A percentile compares a stretch with the other conserved stretches of the same genome.
Conservation (phyloP, 2,113 vertebrate species). For the Redunca redunca region DNA sequence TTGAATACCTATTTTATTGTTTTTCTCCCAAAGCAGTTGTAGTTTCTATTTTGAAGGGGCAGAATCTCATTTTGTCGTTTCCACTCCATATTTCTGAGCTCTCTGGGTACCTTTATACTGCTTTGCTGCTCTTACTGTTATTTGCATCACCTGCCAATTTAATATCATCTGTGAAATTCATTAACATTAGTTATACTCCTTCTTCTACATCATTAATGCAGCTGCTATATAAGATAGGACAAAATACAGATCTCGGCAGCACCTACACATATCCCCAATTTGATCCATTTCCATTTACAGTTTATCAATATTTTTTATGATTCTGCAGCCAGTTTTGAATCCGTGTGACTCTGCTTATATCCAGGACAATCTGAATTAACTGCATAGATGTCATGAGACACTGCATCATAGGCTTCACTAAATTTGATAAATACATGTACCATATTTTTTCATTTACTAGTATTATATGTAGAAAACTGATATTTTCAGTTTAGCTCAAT, state of each 20-base stretch:
- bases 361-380: constrained; percentile 50
- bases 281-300: constrained; percentile 45
- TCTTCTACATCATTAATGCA: constrained; percentile 52
- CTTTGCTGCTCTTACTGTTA: neutral
- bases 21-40: constrained; percentile 12
- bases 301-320: constrained; percentile 62
- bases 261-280: constrained; percentile 16
- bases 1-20: constrained; percentile 47
- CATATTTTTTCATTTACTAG: neutral
- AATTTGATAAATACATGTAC: constrained; percentile 20
- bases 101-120: neutral
- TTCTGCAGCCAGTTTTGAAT: constrained; percentile 57
- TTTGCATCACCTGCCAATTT: constrained; percentile 26
- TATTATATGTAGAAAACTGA: constrained; percentile 4
- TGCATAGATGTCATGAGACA: constrained; percentile 21
- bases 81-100: neutral
- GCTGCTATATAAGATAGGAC: neutral
- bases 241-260: neutral
- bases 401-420: constrained; percentile 7
- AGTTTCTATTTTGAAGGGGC: neutral
- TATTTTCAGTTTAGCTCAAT: constrained; percentile 11
- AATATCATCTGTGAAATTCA: constrained; percentile 50
- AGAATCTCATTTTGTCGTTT: constrained; percentile 25
- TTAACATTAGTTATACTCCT: constrained; percentile 47
- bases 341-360: constrained; percentile 31